Base-by-base conservation (phyloP, 1,140 invertebrate species). In the Yoshiicerus persimilis region DNA sequence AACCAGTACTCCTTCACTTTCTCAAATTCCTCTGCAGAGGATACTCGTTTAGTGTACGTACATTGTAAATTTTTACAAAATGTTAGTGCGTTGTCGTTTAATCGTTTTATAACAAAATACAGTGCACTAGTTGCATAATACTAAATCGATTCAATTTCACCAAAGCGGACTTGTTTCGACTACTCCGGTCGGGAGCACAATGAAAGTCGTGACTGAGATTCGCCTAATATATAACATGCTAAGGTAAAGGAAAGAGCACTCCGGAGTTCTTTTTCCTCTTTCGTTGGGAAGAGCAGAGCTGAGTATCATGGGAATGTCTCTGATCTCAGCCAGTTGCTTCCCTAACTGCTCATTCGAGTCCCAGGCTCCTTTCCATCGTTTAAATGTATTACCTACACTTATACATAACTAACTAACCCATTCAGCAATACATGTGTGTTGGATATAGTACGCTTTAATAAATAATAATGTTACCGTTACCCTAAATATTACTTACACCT, bases 161-260 rank as follows among this genome's bases (percentile, higher is more conserved):
- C 23, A 30, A 80, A 80, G 20, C n/a, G 34, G 34, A 23, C 75
- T 38, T 80, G 32, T 80, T 13, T 80, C 75, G 32, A 80, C 75
- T n/a, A 80, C 75, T 80, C 75, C 75, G 75, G 30, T 80, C 75
- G 75, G 75, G 75, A 80, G 34, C 75, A 80, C 75, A 80, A 80
- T 80, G 75, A 80, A 38, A 80, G 34, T 38, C 75, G 70, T 80
- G 75, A 80, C 75, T 80, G 75, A 80, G 75, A 80, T 80, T 80
- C 75, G 20, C 20, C 2, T 16, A 80, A 80, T 80, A 80, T 80
- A 80, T 80, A 66, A 56, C 20, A 16, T 2, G 16, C 13, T 20
- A 16, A 20, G 75, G 38, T 36, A 80, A 77, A 16, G 70, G 70
- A 77, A 77, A 80, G 75, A 80, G 34, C 34, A 80, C 75, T 80